phyloP scores from a whole-genome alignment of 2,888 invertebrate genomes.

The Eupithecia dodoneata region DNA sequence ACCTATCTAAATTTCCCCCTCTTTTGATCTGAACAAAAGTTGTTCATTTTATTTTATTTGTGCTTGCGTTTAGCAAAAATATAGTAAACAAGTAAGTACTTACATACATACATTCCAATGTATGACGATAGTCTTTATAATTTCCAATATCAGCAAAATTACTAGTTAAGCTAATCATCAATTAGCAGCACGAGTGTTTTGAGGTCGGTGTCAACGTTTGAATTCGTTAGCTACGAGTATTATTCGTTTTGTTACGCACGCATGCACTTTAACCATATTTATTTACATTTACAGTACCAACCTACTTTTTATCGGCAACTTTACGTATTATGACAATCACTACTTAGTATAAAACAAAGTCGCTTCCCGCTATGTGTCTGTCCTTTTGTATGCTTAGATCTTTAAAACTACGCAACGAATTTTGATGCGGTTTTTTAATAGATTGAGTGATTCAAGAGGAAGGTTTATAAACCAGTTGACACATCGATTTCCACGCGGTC shows the following conservation, averaged over 20 bases:
- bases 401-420: too few relatives aligned
- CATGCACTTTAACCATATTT: slow-evolving; percentile 16
- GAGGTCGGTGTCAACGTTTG: slow-evolving; percentile 42
- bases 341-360: too few relatives aligned
- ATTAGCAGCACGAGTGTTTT: slow-evolving; percentile 50
- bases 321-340: neutral
- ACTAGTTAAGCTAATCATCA: slow-evolving; percentile 41
- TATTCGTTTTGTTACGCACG: slow-evolving; percentile 23
- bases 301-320: neutral
- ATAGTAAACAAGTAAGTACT: neutral
- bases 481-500: too few relatives aligned
- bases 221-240: slow-evolving; percentile 12
- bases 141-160: slow-evolving; percentile 37
- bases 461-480: too few relatives aligned
- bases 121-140: slow-evolving; percentile 16
- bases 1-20: neutral
- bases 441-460: too few relatives aligned
- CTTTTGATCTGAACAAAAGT: neutral
- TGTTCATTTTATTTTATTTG: neutral
- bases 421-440: too few relatives aligned
- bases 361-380: too few relatives aligned
- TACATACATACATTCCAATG: neutral
- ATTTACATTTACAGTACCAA: neutral
- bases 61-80: neutral
- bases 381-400: too few relatives aligned